These are phyloP conservation scores for Meteorus sp. DNA, from an alignment of 1,140 invertebrate genomes.

Conservation along the genomic window DNA sequence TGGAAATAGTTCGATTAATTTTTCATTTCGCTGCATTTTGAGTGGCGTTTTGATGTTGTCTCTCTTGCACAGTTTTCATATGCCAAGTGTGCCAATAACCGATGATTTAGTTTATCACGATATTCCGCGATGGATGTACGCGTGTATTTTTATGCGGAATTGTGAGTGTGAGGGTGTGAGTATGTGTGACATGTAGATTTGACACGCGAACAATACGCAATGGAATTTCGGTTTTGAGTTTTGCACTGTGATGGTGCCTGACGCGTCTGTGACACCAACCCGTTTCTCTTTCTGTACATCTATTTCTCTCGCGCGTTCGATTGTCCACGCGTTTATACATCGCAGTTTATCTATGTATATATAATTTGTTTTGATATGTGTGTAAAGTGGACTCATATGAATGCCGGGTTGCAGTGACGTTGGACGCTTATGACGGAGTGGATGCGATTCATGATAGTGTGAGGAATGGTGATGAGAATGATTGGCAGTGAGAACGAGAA, in stretches of 20 bases:
- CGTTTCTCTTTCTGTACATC: constrained; percentile 2
- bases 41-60: too few species aligned
- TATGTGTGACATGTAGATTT: constrained; percentile 37
- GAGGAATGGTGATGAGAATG: constrained; percentile 4
- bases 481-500: neutral
- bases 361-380: neutral
- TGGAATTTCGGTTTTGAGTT: constrained; percentile 57
- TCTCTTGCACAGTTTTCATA: too few species aligned
- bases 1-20: too few species aligned
- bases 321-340: neutral
- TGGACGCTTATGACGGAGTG: constrained; percentile 20
- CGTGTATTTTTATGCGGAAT: too few species aligned
- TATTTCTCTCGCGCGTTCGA: neutral
- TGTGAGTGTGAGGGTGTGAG: constrained; percentile 15
- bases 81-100: too few species aligned
- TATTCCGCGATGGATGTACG: too few species aligned
- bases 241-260: constrained; percentile 22
- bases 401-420: constrained; percentile 12
- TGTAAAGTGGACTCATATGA: constrained; percentile 15
- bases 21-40: too few species aligned
- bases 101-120: too few species aligned
- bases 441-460: constrained; percentile 2
- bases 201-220: constrained; percentile 52
- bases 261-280: constrained; percentile 34
- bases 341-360: constrained; percentile 1